Evolutionary conservation across 2,113 vertebrate genomes (phyloP).

Genomic region (Sylvietta virens): DNA sequence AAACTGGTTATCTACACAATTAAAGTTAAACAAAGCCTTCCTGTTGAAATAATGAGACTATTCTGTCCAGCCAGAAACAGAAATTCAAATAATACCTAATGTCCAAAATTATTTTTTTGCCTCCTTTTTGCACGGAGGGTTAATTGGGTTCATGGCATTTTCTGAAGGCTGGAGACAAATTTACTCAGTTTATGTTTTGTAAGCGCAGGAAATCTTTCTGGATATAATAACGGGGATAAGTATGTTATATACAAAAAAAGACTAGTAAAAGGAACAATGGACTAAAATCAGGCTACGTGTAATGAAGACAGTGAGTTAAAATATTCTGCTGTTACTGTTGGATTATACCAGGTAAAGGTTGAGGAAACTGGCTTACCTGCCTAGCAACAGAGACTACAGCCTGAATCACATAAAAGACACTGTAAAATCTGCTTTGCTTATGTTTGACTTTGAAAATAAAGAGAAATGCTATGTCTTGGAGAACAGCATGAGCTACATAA

Average conservation of each 20-base stretch:
- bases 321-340: background rate
- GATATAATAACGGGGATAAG: background rate
- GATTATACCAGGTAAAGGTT: background rate
- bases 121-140: background rate
- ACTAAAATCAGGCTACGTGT: background rate
- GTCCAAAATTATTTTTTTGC: background rate
- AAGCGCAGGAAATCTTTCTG: constrained; percentile 11
- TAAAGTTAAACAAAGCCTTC: background rate
- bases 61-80: constrained; percentile 15
- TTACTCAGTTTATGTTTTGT: constrained; percentile 26
- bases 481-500: background rate
- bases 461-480: background rate
- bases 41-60: background rate
- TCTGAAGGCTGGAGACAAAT: constrained; percentile 3
- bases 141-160: constrained; percentile 64
- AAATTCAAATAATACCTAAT: constrained; percentile 34
- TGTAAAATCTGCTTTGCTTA: background rate
- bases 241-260: constrained; percentile 3
- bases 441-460: background rate
- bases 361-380: background rate
- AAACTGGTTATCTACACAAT: background rate
- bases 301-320: background rate
- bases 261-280: background rate
- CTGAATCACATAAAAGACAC: background rate
- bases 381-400: background rate